Percentiles rank a stretch among this genome's conserved stretches.
Conservation (phyloP, 2,888 invertebrate species). For the Eubasilissa splendida region DNA sequence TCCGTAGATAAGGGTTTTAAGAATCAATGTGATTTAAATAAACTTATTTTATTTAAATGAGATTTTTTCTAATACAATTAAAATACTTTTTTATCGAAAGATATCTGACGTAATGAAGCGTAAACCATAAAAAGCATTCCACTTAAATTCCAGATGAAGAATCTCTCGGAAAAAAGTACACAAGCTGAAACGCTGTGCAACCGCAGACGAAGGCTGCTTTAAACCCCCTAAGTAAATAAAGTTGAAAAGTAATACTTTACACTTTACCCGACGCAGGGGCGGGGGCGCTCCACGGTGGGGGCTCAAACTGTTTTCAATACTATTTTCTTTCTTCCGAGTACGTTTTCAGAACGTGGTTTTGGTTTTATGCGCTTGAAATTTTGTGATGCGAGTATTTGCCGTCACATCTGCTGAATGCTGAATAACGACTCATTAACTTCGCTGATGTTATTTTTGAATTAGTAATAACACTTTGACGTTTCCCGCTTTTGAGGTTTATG, state of each 20-base stretch:
- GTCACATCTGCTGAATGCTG: constrained; percentile 24
- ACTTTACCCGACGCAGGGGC: constrained; percentile 50
- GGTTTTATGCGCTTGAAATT: constrained; percentile 21
- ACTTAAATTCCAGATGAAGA: constrained; percentile 23
- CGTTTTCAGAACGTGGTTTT: constrained; percentile 20
- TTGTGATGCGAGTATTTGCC: constrained; percentile 19
- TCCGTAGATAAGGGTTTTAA: too few relatives aligned
- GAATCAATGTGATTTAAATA: too few relatives aligned
- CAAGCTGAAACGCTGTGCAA: constrained; percentile 24
- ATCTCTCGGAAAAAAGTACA: constrained; percentile 20
- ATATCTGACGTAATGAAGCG: too few relatives aligned
- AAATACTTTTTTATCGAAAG: too few relatives aligned
- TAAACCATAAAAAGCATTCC: too few relatives aligned
- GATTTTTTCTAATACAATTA: too few relatives aligned
- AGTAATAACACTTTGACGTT: constrained; percentile 23
- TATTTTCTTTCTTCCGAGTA: constrained; percentile 12
- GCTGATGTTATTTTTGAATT: constrained; percentile 26
- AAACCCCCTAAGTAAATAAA: constrained; percentile 58
- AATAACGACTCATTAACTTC: constrained; percentile 29
- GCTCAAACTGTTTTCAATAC: constrained; percentile 48
- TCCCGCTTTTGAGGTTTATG: constrained; percentile 10
- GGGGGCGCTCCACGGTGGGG: constrained; percentile 38
- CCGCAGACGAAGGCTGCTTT: constrained; percentile 55
- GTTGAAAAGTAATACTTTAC: constrained; percentile 59
- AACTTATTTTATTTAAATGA: too few relatives aligned